Conservation (phyloP, 2,797 vertebrate species). For the Benthosema pterotum region DNA sequence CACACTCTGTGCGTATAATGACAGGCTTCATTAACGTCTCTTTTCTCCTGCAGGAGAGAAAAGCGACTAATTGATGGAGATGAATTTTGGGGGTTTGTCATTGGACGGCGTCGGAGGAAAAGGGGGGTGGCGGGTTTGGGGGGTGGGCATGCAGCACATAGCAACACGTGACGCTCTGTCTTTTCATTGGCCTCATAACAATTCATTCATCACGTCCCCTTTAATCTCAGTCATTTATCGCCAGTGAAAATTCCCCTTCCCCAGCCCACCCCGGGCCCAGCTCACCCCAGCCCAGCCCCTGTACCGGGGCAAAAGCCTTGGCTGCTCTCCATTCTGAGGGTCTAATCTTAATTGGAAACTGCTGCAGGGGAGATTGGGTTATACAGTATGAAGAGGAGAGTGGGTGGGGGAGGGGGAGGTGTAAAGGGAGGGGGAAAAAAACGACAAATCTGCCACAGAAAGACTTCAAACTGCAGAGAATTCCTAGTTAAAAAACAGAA, state of each 20-base stretch:
- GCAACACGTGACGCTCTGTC: conserved; percentile 43
- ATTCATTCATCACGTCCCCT: conserved; percentile 60
- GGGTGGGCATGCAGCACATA: conserved; percentile 21
- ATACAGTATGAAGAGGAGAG: conserved; percentile 3
- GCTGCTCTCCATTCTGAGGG: conserved; percentile 36
- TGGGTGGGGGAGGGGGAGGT: background rate
- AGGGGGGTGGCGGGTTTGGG: too few relatives aligned
- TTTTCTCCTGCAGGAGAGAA: background rate
- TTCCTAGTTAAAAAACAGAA: conserved; percentile 47
- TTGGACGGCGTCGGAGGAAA: conserved; percentile 23
- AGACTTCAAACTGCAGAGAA: conserved; percentile 46
- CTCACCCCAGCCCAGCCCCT: conserved; percentile 12
- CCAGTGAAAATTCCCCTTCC: conserved; percentile 27
- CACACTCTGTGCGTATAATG: too few relatives aligned
- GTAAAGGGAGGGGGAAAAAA: conserved; percentile 6
- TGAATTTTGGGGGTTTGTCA: conserved; percentile 19
- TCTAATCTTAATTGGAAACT: conserved; percentile 68
- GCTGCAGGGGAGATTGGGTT: conserved; percentile 42
- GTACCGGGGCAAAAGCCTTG: conserved; percentile 25
- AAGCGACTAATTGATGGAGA: conserved; percentile 35
- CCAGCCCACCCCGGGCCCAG: background rate
- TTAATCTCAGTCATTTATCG: conserved; percentile 57
- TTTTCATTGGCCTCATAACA: conserved; percentile 52
- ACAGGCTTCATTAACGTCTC: too few relatives aligned
- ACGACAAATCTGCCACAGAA: conserved; percentile 11